A percentile compares a stretch with the other conserved stretches of the same genome.
Evolutionary conservation across 2,797 vertebrate genomes (phyloP).

Genomic region (Gymnocypris eckloni): DNA sequence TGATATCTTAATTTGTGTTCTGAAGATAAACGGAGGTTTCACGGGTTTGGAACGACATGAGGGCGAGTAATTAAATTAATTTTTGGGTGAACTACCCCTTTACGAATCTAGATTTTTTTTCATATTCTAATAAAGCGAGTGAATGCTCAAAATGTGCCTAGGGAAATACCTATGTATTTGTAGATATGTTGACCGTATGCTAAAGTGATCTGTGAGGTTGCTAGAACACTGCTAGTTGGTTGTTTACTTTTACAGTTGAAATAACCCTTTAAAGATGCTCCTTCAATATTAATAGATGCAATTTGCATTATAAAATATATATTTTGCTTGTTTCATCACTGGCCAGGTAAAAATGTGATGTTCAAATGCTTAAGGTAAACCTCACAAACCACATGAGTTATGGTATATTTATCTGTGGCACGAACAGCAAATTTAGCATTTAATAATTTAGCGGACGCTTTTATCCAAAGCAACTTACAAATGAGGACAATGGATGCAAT

Average conservation of each 20-base stretch:
- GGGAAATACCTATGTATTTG: background rate
- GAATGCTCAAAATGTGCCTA: background rate
- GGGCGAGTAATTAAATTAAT: background rate
- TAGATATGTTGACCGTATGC: background rate
- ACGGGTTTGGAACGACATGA: background rate
- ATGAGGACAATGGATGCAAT: no score
- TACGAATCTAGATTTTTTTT: background rate
- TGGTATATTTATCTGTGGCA: no score
- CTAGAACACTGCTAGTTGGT: no score
- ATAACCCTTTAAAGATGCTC: background rate
- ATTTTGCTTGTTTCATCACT: no score
- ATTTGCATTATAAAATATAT: no score
- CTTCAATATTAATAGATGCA: no score
- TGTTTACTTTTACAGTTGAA: background rate
- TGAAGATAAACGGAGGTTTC: background rate
- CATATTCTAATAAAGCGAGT: background rate
- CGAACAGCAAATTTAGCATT: no score
- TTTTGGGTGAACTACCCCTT: background rate
- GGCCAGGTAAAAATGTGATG: background rate
- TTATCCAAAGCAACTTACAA: no score
- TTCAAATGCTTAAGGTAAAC: background rate
- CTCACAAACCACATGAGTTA: no score
- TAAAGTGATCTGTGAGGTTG: background rate
- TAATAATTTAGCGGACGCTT: no score
- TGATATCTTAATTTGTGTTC: background rate